Conservation (phyloP, 2,113 vertebrate species). For the Antechinus flavipes region DNA sequence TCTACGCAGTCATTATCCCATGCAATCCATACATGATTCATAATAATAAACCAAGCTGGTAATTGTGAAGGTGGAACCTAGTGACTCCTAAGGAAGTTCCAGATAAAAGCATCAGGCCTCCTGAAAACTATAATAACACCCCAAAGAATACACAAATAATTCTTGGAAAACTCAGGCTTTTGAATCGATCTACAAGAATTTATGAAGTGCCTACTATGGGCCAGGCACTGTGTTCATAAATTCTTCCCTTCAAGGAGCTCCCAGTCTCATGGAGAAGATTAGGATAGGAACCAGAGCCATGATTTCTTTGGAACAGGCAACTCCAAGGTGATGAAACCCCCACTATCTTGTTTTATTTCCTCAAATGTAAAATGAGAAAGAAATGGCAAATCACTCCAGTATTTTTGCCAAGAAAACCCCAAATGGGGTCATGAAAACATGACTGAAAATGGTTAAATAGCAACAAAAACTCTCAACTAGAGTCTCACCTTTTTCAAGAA, state of each 20-base stretch:
- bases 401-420: no score
- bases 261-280: background rate
- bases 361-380: background rate
- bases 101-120: constrained; percentile 50
- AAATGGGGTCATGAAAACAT: background rate
- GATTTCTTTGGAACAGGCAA: background rate
- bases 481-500: background rate
- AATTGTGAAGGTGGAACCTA: constrained; percentile 60
- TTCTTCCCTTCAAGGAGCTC: background rate
- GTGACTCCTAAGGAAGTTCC: background rate
- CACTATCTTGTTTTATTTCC: background rate
- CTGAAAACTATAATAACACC: constrained; percentile 56
- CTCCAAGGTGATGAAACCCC: background rate
- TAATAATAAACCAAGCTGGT: constrained; percentile 57
- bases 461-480: background rate
- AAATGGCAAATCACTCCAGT: background rate
- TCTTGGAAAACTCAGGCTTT: constrained; percentile 52
- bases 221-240: no score
- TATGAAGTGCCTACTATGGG: background rate
- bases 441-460: background rate
- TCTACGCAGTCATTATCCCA: background rate
- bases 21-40: constrained; percentile 60
- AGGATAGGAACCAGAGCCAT: background rate
- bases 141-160: constrained; percentile 50
- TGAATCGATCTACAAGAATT: background rate